Conservation (phyloP, 2,113 vertebrate species). For the Oxyura jamaicensis region DNA sequence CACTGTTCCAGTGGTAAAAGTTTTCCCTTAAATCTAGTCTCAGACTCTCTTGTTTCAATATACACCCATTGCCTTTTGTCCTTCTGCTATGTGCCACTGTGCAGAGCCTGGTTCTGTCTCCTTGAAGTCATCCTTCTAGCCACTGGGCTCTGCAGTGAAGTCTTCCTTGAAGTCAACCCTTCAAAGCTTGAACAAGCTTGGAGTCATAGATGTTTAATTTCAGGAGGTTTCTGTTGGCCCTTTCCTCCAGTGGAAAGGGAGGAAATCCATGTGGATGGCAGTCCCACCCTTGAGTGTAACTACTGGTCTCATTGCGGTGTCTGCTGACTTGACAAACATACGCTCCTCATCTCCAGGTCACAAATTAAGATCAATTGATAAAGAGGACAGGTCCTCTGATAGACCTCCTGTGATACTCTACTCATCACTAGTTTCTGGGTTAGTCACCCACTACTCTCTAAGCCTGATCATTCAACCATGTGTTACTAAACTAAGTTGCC, state of each 20-base stretch:
- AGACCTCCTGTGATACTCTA: neutral
- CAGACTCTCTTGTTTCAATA: neutral
- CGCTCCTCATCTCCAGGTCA: neutral
- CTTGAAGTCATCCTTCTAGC: neutral
- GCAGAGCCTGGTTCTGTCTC: neutral
- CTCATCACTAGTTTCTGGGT: neutral
- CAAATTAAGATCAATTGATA: neutral
- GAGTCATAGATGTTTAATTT: neutral
- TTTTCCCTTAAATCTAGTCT: neutral
- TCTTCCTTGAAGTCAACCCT: neutral
- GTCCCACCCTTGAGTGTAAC: neutral
- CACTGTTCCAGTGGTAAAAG: neutral
- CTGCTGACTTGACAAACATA: accelerated
- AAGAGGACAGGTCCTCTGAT: neutral
- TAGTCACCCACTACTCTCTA: neutral
- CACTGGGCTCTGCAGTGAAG: neutral
- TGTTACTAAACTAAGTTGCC: neutral
- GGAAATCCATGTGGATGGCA: neutral
- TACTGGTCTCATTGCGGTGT: neutral
- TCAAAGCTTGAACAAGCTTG: neutral
- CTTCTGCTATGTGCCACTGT: neutral
- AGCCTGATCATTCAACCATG: neutral
- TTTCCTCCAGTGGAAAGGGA: neutral
- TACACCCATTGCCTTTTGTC: neutral
- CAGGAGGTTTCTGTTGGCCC: neutral